Conservation (phyloP, 1,140 invertebrate genomes). For the Drosophila leontia region DNA sequence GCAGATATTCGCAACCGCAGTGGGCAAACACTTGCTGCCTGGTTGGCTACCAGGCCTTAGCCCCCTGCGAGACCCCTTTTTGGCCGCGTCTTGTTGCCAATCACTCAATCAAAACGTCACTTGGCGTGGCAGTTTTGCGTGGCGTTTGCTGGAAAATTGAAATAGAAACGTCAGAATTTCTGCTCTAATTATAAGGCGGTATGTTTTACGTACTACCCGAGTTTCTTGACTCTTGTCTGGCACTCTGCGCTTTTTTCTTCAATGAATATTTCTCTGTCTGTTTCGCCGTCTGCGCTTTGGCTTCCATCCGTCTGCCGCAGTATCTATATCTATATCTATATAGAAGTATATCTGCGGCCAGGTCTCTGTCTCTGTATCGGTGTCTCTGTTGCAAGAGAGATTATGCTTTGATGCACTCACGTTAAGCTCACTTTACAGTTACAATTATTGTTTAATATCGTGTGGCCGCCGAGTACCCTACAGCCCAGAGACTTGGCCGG, state of each 20-base stretch:
- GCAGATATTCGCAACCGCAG: slow-evolving; percentile 82
- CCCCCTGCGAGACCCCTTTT: slow-evolving; percentile 6
- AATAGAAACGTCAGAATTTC: slow-evolving; percentile 85
- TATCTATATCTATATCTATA: slow-evolving; percentile 12
- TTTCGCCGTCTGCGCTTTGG: slow-evolving; percentile 58
- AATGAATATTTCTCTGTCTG: slow-evolving; percentile 50
- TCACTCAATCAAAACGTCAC: slow-evolving; percentile 85
- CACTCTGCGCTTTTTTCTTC: slow-evolving; percentile 41
- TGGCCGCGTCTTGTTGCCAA: slow-evolving; percentile 80
- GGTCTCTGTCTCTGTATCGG: slow-evolving; percentile 21
- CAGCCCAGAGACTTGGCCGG: slow-evolving; percentile 57
- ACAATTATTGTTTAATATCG: slow-evolving; percentile 84
- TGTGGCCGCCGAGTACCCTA: slow-evolving; percentile 60
- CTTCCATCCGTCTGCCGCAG: slow-evolving; percentile 51
- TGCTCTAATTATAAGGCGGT: slow-evolving; percentile 85
- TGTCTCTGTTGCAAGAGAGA: slow-evolving; percentile 79
- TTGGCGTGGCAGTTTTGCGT: slow-evolving; percentile 83
- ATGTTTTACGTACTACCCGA: slow-evolving; percentile 77
- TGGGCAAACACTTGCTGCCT: slow-evolving; percentile 81
- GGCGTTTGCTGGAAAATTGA: slow-evolving; percentile 83
- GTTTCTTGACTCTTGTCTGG: slow-evolving; percentile 74
- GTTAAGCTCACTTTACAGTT: slow-evolving; percentile 84
- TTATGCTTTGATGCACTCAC: slow-evolving; percentile 84
- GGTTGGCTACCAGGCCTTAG: slow-evolving; percentile 65
- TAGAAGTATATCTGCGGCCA: slow-evolving; percentile 4